Evolutionary conservation across 2,888 invertebrate genomes (phyloP), one percentile per base, ranked within the genome.

Genomic region (Bombylius major): DNA sequence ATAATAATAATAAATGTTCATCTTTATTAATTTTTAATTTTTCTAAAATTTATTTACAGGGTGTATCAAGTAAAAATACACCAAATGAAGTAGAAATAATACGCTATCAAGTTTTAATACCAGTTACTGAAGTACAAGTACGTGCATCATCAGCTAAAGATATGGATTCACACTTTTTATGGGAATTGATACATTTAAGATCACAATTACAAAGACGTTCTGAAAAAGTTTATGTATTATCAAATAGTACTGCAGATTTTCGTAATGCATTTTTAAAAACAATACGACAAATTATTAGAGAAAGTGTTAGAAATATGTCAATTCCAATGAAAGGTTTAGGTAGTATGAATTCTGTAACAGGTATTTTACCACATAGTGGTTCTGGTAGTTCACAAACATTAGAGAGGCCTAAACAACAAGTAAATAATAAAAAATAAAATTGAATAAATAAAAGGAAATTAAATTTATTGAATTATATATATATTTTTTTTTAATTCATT

Each of bases 91-190:
- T 94, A 62, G 96, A 96, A 78, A 93, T 95, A 67, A 94, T 95
- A 70, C 82, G 95, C 65, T 96, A 95, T 76, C 95, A 96, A 77
- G 95, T 95, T 58, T 78, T 96, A 63, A 96, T 97, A 67, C 96
- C 96, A 1, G 96, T 97, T 48, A 94, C 94, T 31, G 96, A 97
- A 78, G 95, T 97, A 47, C 96, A 97, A 79, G 96, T 97, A 47
- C 82, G 96, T 59, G 92, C 94, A 47, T 91, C 92, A 47, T 92
- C 92, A 4, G 90, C 93, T 59, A 92, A 92, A 70, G 94, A 95
- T 69, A 89, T 92, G 84, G 95, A 95, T 70, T 94, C 89, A 60
- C 95, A 95, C 77, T 96, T 92, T 80, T 81, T 95, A 60, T 97
- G 97, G 96, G 96, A 97, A 76, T 82, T 97, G 62, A 92, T 97